Conservation (phyloP, 2,797 vertebrate species). For the Benthosema pterotum region DNA sequence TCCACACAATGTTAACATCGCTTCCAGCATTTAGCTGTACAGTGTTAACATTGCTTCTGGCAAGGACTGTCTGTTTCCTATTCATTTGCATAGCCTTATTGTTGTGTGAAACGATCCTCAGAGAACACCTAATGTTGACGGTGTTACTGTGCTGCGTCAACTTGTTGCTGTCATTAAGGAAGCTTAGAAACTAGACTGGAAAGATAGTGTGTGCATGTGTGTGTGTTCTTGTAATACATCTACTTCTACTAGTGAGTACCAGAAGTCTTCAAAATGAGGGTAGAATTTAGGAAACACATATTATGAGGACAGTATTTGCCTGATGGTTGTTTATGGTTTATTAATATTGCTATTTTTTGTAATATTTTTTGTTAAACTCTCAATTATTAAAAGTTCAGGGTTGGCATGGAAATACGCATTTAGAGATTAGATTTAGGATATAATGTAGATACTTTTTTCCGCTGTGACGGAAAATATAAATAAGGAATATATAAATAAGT, state of each 20-base stretch:
- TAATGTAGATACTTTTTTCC: no score
- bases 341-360: neutral
- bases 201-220: neutral
- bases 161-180: slow-evolving; percentile 58
- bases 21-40: no score
- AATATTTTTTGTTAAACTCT: neutral
- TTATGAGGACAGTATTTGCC: no score
- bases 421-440: no score
- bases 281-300: no score
- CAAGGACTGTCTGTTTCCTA: slow-evolving; percentile 28
- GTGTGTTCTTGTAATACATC: neutral
- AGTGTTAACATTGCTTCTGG: slow-evolving; percentile 39
- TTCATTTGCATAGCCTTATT: slow-evolving; percentile 64
- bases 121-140: slow-evolving; percentile 57
- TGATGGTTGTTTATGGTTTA: no score
- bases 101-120: slow-evolving; percentile 52
- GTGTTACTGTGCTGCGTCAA: slow-evolving; percentile 55
- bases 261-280: no score
- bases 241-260: neutral
- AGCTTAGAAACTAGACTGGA: slow-evolving; percentile 38
- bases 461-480: no score
- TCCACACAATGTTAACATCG: no score
- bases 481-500: no score
- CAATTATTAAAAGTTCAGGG: no score
- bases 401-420: no score